These are phyloP conservation scores for Thumatha senex DNA, from an alignment of 2,888 invertebrate genomes.

Conservation along the genomic window DNA sequence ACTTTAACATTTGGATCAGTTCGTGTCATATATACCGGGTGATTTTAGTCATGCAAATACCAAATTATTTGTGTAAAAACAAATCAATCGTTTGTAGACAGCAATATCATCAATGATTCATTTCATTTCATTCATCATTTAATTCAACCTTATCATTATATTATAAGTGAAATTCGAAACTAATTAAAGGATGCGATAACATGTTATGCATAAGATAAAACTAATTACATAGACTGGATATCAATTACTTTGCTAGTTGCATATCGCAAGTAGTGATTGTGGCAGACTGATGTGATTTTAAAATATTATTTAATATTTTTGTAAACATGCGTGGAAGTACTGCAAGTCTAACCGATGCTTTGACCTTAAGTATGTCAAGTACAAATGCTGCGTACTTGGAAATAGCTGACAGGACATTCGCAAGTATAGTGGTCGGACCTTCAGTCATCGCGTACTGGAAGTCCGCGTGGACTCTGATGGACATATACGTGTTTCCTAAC, in stretches of 20 bases:
- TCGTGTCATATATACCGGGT: no score
- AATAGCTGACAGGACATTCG: conserved; percentile 88
- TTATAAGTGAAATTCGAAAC: not conserved
- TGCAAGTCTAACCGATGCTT: conserved; percentile 85
- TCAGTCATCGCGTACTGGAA: conserved; percentile 94
- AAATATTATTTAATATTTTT: not conserved
- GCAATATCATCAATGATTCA: not conserved
- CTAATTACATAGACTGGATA: not conserved
- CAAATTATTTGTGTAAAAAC: no score
- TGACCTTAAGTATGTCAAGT: conserved; percentile 77
- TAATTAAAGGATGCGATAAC: not conserved
- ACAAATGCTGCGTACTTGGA: conserved; percentile 82
- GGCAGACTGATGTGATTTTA: not conserved
- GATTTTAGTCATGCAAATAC: no score
- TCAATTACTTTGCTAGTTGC: not conserved
- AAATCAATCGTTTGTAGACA: not conserved
- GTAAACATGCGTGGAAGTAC: conserved; percentile 86
- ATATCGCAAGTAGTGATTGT: not conserved
- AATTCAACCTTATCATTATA: not conserved
- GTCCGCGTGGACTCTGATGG: conserved; percentile 92
- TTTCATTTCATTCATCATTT: not conserved
- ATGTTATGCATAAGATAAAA: not conserved
- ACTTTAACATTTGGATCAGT: no score
- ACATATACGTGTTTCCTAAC: conserved; percentile 86
- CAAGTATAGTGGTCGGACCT: conserved; percentile 89